These are phyloP conservation scores for Sisyra terminalis DNA, from an alignment of 2,888 invertebrate species.

Conservation along the genomic window DNA sequence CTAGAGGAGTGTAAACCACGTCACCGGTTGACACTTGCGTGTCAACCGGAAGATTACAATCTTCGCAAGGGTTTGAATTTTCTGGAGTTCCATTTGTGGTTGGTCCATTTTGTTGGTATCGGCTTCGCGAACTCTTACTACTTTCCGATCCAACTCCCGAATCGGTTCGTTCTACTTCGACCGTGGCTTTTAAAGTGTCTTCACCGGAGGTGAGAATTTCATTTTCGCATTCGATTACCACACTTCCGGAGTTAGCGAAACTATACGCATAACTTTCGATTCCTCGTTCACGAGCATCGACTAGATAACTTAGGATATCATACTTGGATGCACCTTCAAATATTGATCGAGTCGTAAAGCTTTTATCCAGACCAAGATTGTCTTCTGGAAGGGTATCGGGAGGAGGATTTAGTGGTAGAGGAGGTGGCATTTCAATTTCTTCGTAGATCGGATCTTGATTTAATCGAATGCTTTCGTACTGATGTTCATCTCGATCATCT, in stretches of 20 bases:
- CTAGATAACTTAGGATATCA: slow-evolving; percentile 76
- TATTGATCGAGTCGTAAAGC: slow-evolving; percentile 48
- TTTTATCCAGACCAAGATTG: slow-evolving; percentile 47
- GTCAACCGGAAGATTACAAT: slow-evolving; percentile 71
- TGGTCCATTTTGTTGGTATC: slow-evolving; percentile 31
- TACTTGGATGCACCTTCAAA: slow-evolving; percentile 76
- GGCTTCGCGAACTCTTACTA: slow-evolving; percentile 68
- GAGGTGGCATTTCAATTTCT: slow-evolving; percentile 64
- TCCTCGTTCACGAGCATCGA: slow-evolving; percentile 68
- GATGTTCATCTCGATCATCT: slow-evolving; percentile 46
- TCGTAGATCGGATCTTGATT: slow-evolving; percentile 63
- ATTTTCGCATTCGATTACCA: slow-evolving; percentile 18
- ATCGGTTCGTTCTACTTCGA: slow-evolving; percentile 83
- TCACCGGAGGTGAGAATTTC: slow-evolving; percentile 42
- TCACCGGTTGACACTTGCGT: slow-evolving; percentile 55
- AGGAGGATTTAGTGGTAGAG: slow-evolving; percentile 61
- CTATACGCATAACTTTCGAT: slow-evolving; percentile 52
- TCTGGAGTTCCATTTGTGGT: slow-evolving; percentile 26
- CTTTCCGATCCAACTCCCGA: slow-evolving; percentile 88
- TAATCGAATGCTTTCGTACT: slow-evolving; percentile 52
- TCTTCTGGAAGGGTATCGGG: slow-evolving; percentile 46
- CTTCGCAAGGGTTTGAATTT: slow-evolving; percentile 62
- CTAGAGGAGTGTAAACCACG: slow-evolving; percentile 55
- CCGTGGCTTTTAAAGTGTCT: slow-evolving; percentile 55
- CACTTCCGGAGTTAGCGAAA: slow-evolving; percentile 34